Evolutionary conservation across 2,888 invertebrate genomes (phyloP).

Genomic region (Aphidius colemani): DNA sequence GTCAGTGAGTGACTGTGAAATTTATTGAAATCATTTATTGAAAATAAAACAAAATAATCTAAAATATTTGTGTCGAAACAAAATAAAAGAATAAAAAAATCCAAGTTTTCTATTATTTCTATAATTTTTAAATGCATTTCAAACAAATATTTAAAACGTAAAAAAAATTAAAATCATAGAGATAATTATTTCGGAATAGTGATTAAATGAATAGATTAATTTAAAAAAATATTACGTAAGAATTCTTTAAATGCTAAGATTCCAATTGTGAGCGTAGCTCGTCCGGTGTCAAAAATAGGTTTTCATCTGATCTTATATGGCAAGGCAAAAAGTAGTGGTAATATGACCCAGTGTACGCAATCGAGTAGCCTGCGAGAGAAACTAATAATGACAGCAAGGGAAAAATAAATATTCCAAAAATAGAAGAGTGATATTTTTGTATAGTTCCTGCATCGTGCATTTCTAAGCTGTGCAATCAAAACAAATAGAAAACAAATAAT

Average conservation of each 20-base stretch:
- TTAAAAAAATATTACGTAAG: conserved; percentile 22
- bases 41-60: not conserved
- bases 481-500: conserved; percentile 2
- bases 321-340: conserved; percentile 47
- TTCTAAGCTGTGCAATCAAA: conserved; percentile 4
- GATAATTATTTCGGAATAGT: not conserved
- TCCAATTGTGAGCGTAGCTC: conserved; percentile 33
- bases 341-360: conserved; percentile 48
- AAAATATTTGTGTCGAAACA: not conserved
- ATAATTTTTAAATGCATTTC: too few relatives aligned
- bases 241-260: conserved; percentile 33
- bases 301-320: conserved; percentile 57
- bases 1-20: conserved; percentile 10
- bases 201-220: conserved; percentile 4
- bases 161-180: not conserved
- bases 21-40: not conserved
- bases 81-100: not conserved
- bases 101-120: not conserved
- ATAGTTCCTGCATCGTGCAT: conserved; percentile 30
- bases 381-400: conserved; percentile 33
- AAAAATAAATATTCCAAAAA: conserved; percentile 43
- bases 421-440: conserved; percentile 55
- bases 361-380: conserved; percentile 18
- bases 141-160: too few relatives aligned
- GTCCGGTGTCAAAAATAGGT: conserved; percentile 55